Evolutionary conservation across 2,113 vertebrate species (phyloP).

Genomic region (Quiscalus mexicanus): DNA sequence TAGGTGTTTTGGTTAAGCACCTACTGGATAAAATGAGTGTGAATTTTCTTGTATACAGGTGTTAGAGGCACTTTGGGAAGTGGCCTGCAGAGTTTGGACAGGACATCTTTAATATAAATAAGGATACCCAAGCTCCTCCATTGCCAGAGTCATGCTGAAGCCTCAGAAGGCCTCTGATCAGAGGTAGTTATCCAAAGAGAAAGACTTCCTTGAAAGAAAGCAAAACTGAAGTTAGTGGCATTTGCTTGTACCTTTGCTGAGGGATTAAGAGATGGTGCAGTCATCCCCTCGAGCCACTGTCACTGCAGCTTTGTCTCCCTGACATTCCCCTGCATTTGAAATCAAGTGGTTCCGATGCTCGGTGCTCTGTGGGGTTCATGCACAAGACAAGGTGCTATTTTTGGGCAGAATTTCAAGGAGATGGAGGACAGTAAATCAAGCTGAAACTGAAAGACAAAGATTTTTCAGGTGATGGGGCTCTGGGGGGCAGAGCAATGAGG

Average conservation of each 20-base stretch:
- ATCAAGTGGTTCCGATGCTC: neutral
- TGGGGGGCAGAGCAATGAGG: neutral
- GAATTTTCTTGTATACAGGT: neutral
- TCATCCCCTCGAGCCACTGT: constrained; percentile 33
- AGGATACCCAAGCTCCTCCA: neutral
- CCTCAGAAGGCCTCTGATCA: neutral
- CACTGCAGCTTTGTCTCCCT: constrained; percentile 27
- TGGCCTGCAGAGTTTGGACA: neutral
- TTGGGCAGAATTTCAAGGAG: neutral
- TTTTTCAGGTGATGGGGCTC: neutral
- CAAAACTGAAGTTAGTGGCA: constrained; percentile 25
- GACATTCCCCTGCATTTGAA: neutral
- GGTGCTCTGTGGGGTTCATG: neutral
- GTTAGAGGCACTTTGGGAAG: neutral
- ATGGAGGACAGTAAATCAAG: neutral
- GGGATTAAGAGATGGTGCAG: neutral
- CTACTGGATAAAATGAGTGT: neutral
- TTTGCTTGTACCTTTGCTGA: constrained; percentile 35
- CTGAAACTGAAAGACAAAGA: neutral
- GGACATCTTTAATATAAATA: neutral
- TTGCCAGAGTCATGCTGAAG: neutral
- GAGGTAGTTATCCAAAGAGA: neutral
- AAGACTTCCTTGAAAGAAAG: constrained; percentile 24
- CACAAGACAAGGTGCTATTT: constrained; percentile 50
- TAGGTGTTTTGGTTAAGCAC: neutral